phyloP scores from a whole-genome alignment of 2,888 invertebrate genomes.

The Electrophaes corylata region DNA sequence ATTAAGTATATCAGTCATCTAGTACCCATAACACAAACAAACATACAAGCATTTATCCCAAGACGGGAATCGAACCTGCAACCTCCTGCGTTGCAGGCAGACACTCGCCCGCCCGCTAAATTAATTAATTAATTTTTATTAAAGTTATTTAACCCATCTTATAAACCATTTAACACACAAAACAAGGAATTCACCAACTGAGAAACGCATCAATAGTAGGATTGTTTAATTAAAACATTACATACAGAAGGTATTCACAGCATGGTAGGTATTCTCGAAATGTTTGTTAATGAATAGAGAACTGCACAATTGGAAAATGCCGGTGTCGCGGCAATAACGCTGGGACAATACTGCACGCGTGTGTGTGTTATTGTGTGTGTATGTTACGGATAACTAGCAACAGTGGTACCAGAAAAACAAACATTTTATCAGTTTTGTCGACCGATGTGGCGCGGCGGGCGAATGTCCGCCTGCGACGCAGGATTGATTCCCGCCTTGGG shows the following conservation, averaged over 20 bases:
- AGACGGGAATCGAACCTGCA: constrained; percentile 27
- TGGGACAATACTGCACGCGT: constrained; percentile 15
- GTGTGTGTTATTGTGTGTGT: background rate
- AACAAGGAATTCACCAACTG: background rate
- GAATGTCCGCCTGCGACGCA: too few relatives aligned
- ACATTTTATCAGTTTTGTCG: too few relatives aligned
- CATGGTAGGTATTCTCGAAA: constrained; percentile 7
- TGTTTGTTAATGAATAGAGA: constrained; percentile 37
- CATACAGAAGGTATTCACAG: constrained; percentile 14
- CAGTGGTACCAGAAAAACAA: too few relatives aligned
- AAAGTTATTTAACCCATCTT: too few relatives aligned
- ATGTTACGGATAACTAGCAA: background rate
- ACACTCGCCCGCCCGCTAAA: too few relatives aligned
- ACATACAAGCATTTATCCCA: constrained; percentile 13
- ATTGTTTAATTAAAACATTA: constrained; percentile 24
- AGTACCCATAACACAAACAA: too few relatives aligned
- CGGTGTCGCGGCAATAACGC: constrained; percentile 29
- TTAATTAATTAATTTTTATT: too few relatives aligned
- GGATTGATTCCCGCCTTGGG: too few relatives aligned
- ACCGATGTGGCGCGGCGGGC: too few relatives aligned
- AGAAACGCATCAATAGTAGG: constrained; percentile 4
- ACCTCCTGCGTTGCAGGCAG: too few relatives aligned
- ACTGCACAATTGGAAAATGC: constrained; percentile 38
- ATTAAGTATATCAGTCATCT: too few relatives aligned
- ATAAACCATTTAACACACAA: background rate